Base-by-base conservation (phyloP, 2,888 invertebrate species). In the Pyrochroa serraticornis region DNA sequence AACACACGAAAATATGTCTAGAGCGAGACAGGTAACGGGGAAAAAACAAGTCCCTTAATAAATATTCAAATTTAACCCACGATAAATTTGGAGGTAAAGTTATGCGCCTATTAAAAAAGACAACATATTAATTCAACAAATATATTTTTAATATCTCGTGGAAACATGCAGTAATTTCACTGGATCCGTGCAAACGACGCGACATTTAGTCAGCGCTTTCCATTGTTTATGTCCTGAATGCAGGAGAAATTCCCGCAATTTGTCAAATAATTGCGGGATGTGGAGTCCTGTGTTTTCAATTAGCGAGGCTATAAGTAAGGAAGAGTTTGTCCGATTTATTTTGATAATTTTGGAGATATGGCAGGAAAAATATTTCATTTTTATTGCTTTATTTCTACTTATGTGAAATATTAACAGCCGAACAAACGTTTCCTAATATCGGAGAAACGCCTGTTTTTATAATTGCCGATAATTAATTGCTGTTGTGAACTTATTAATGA, bases 111-210 rank as follows among this genome's bases (percentile, higher is more conserved):
- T 77, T 77, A 77, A 77, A 76, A 75, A 74, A 73, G 74, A 76
- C 76, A 76, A 77, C 76, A 73, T 76, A 75, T 76, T 77, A 76
- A 77, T 78, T 75, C 75, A 73, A 76, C 72, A 75, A 77, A 59
- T 76, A 76, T 77, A 75, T 76, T 72, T 75, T 77, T 73, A 71
- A 75, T 71, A 65, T 69, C 59, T 60, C 22, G 22, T 22, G 22
- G 22, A 22, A 22, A 22, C 22, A 22, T 22, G 22, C 22, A 22
- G 22, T 22, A 22, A 22, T 22, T 22, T 22, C 22, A 22, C 22
- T 22, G 22, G 22, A 22, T 22, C 22, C 22, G 22, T 22, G 22
- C 22, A 22, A 22, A 22, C 22, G 22, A 22, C 5, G 22, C 22
- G 22, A 22, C 22, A 22, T 22, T 22, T 22, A 22, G 3, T 22